Evolutionary conservation across 2,888 invertebrate species (phyloP).

Genomic region (Cryptocephalus moraei): DNA sequence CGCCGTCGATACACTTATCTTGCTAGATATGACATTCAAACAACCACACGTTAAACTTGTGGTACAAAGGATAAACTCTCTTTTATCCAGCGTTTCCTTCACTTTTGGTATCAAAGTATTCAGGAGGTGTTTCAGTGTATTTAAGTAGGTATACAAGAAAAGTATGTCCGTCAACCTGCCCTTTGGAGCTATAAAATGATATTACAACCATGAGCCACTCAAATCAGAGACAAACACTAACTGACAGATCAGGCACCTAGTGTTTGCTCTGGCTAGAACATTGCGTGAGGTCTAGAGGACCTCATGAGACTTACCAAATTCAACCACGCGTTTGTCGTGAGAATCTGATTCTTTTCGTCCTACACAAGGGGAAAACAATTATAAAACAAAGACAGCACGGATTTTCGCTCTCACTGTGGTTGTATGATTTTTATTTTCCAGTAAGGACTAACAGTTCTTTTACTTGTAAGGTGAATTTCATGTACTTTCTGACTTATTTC

Average conservation of each 20-base stretch:
- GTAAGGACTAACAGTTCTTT: no score
- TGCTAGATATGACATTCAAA: no score
- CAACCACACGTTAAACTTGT: not conserved
- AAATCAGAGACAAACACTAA: conserved; percentile 35
- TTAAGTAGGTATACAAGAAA: conserved; percentile 1
- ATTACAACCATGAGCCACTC: conserved; percentile 32
- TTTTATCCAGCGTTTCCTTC: not conserved
- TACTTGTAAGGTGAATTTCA: no score
- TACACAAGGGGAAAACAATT: conserved; percentile 48
- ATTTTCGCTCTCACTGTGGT: conserved; percentile 5
- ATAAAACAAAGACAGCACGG: conserved; percentile 41
- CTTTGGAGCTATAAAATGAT: conserved; percentile 29
- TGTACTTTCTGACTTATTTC: no score
- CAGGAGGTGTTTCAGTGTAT: conserved; percentile 1
- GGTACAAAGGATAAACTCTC: no score
- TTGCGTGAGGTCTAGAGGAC: conserved; percentile 35
- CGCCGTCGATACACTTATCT: no score
- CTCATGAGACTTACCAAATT: conserved; percentile 83
- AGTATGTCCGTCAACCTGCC: conserved; percentile 13
- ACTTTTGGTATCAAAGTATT: not conserved
- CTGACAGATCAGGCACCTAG: conserved; percentile 19
- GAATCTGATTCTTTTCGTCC: conserved; percentile 99
- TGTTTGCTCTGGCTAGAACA: conserved; percentile 32
- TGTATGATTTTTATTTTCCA: not conserved
- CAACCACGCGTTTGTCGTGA: conserved; percentile 96